Evolutionary conservation across 1,140 invertebrate species (phyloP).

Genomic region (Achroia grisella): DNA sequence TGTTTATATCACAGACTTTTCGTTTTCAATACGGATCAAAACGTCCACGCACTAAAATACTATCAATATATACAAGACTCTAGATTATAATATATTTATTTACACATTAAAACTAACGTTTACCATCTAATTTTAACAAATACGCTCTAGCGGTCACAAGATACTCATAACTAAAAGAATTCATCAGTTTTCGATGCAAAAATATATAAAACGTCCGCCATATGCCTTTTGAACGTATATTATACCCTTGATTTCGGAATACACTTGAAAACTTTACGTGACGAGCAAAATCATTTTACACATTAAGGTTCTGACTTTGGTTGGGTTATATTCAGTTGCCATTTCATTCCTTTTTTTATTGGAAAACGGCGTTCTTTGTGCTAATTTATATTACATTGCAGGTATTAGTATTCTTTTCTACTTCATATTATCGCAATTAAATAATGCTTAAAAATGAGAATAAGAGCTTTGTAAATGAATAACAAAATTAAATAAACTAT

Average conservation of each 20-base stretch:
- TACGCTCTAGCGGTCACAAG: conserved; percentile 69
- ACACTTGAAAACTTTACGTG: not conserved
- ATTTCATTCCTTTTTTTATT: conserved; percentile 42
- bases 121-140: conserved; percentile 71
- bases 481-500: too few species aligned
- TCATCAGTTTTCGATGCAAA: conserved; percentile 74
- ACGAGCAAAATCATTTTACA: conserved; percentile 4
- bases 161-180: conserved; percentile 74
- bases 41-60: conserved; percentile 72
- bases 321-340: conserved; percentile 58
- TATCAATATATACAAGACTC: conserved; percentile 69
- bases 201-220: conserved; percentile 75
- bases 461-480: too few species aligned
- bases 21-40: conserved; percentile 73
- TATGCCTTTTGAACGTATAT: conserved; percentile 72
- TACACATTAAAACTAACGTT: conserved; percentile 72
- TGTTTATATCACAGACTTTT: conserved; percentile 75
- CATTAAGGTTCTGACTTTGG: conserved; percentile 24
- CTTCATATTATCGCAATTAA: too few species aligned
- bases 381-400: conserved; percentile 1
- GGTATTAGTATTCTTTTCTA: too few species aligned
- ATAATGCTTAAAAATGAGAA: too few species aligned
- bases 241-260: conserved; percentile 34
- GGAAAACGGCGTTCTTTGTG: conserved; percentile 24
- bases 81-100: conserved; percentile 70